A percentile compares a stretch with the other conserved stretches of the same genome.
phyloP scores from a whole-genome alignment of 2,797 vertebrate species.

The Parotocinclus haroldoi region DNA sequence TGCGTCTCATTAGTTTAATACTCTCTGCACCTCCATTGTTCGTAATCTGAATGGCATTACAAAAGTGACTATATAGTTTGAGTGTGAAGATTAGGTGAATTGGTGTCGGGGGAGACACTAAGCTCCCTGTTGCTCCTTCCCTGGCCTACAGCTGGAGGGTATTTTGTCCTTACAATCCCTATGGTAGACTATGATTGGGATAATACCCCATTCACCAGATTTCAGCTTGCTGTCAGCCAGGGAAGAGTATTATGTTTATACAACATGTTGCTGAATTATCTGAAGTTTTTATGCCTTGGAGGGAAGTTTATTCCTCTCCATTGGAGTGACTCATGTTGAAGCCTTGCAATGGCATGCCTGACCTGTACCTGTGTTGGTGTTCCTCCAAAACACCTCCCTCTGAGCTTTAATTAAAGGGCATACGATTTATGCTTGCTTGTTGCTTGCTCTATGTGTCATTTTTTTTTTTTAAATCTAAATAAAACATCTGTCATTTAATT shows the following conservation, averaged over 20 bases:
- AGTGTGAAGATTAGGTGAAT: too few relatives aligned
- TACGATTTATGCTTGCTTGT: neutral
- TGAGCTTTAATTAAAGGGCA: constrained; percentile 26
- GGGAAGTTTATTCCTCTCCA: constrained; percentile 37
- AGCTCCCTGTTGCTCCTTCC: too few relatives aligned
- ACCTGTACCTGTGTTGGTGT: constrained; percentile 34
- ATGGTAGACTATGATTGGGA: too few relatives aligned
- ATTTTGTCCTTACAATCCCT: too few relatives aligned
- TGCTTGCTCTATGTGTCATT: constrained; percentile 15
- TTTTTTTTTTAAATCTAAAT: too few relatives aligned
- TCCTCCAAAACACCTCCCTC: constrained; percentile 32
- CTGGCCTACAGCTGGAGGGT: too few relatives aligned
- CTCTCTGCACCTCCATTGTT: too few relatives aligned
- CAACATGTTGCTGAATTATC: constrained; percentile 32
- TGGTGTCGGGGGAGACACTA: too few relatives aligned
- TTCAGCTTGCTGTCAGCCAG: constrained; percentile 23
- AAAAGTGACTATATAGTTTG: too few relatives aligned
- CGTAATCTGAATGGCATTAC: too few relatives aligned
- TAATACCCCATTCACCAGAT: constrained; percentile 21
- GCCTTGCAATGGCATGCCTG: constrained; percentile 46
- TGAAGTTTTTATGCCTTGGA: constrained; percentile 39
- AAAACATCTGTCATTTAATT: too few relatives aligned
- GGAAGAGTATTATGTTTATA: constrained; percentile 42
- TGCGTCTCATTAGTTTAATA: too few relatives aligned
- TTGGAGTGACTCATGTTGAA: constrained; percentile 37